Percentiles rank a stretch among this genome's conserved stretches.
Conservation (phyloP, 2,888 invertebrate species). For the Andrena flavipes region DNA sequence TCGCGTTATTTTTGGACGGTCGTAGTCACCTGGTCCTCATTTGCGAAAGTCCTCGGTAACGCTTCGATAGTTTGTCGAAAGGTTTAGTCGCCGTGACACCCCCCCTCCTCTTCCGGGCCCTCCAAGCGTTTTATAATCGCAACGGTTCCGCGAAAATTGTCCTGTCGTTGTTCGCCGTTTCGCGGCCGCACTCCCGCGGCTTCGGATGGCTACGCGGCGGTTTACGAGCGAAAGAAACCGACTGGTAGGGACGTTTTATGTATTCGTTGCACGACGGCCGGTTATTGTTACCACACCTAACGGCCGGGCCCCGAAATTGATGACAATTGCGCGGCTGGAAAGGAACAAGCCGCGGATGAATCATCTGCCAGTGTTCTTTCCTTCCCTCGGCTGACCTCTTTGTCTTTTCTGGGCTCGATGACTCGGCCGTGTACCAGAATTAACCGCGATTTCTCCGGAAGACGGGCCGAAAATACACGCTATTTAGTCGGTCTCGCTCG, state of each 20-base stretch:
- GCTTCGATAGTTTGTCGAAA: conserved; percentile 32
- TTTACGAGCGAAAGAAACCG: conserved; percentile 43
- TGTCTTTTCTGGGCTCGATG: conserved; percentile 64
- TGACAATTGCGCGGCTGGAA: conserved; percentile 64
- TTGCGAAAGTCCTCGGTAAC: conserved; percentile 43
- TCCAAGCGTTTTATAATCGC: neutral
- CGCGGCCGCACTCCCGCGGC: neutral
- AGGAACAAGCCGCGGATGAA: conserved; percentile 60
- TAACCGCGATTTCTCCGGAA: conserved; percentile 72
- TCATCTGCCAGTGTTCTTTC: conserved; percentile 62
- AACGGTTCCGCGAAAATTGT: neutral
- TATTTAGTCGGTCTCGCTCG: conserved; percentile 1
- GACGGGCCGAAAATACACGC: conserved; percentile 43
- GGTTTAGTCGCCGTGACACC: neutral
- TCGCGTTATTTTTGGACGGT: conserved; percentile 63
- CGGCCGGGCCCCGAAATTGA: conserved; percentile 57
- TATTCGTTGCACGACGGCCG: conserved; percentile 66
- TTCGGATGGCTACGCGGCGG: conserved; percentile 16
- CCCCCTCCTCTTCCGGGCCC: neutral
- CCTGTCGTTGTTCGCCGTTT: conserved; percentile 1
- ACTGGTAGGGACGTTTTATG: conserved; percentile 30
- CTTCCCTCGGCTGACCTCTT: conserved; percentile 56
- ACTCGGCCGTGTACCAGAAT: conserved; percentile 55
- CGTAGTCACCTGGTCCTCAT: conserved; percentile 53
- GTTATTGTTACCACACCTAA: conserved; percentile 67